Conservation (phyloP, 2,888 invertebrate genomes). For the Gnatocerus cornutus region DNA sequence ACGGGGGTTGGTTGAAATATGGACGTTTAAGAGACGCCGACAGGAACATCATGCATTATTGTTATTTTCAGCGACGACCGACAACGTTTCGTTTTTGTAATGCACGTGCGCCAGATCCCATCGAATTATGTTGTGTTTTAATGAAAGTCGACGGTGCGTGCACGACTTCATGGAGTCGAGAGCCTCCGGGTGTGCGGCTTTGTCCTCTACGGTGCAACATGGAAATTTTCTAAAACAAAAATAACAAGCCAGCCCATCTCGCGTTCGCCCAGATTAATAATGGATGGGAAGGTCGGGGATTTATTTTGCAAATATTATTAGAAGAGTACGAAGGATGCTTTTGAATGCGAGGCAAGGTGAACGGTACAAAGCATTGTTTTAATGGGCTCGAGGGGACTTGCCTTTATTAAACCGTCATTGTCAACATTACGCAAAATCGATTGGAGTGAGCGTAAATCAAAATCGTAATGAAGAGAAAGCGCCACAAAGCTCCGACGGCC, state of each 20-base stretch:
- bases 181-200: conserved; percentile 33
- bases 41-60: conserved; percentile 35
- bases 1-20: conserved; percentile 39
- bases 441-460: neutral
- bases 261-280: conserved; percentile 32
- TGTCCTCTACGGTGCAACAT: conserved; percentile 39
- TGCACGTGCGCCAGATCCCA: conserved; percentile 28
- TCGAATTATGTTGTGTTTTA: conserved; percentile 32
- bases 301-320: conserved; percentile 38
- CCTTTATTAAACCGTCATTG: conserved; percentile 8
- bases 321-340: neutral
- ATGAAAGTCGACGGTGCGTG: conserved; percentile 43
- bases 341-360: conserved; percentile 13
- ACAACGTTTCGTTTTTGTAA: conserved; percentile 22
- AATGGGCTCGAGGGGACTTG: neutral
- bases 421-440: conserved; percentile 7
- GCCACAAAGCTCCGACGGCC: too few relatives aligned
- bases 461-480: neutral
- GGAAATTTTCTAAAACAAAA: conserved; percentile 43
- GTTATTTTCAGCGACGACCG: conserved; percentile 31
- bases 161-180: conserved; percentile 19
- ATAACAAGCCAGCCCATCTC: conserved; percentile 35
- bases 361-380: conserved; percentile 2
- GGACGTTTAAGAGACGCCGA: conserved; percentile 38
- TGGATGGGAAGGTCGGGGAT: conserved; percentile 33